phyloP scores from a whole-genome alignment of 2,888 invertebrate genomes.

The Lypha dubia region DNA sequence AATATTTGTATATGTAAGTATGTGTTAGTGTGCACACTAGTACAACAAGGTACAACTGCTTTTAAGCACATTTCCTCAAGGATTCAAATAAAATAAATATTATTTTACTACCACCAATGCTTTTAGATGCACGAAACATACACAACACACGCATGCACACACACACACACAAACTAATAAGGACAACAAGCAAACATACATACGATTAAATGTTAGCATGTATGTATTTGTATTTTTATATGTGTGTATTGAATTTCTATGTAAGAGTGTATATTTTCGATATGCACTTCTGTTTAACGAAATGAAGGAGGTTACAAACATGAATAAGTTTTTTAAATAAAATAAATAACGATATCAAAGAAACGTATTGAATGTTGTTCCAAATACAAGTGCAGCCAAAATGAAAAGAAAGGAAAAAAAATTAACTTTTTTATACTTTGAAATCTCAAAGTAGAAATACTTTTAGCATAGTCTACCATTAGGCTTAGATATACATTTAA shows the following conservation, averaged over 20 bases:
- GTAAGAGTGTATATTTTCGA: slow-evolving; percentile 1
- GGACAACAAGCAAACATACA: slow-evolving; percentile 42
- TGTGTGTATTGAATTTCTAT: slow-evolving; percentile 20
- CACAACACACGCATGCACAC: slow-evolving; percentile 3
- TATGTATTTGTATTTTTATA: background rate
- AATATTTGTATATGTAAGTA: background rate
- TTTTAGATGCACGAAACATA: slow-evolving; percentile 37
- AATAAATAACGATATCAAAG: slow-evolving; percentile 27
- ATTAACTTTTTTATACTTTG: background rate
- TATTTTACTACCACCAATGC: slow-evolving; percentile 68
- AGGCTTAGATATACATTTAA: slow-evolving; percentile 4
- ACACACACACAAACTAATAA: slow-evolving; percentile 36
- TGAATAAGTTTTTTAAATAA: slow-evolving; percentile 29
- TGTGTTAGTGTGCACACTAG: background rate
- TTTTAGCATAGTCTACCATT: background rate
- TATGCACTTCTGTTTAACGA: slow-evolving; percentile 41
- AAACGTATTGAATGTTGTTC: slow-evolving; percentile 21
- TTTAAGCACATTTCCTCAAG: slow-evolving; percentile 72
- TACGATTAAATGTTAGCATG: background rate
- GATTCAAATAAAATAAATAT: slow-evolving; percentile 72
- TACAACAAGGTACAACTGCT: slow-evolving; percentile 63
- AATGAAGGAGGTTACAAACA: slow-evolving; percentile 55
- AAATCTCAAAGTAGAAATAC: background rate
- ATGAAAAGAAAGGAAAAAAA: background rate
- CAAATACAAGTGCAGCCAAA: slow-evolving; percentile 8